A percentile compares a stretch with the other conserved stretches of the same genome.
Evolutionary conservation across 1,140 invertebrate genomes (phyloP).

Genomic region (Bombus consobrinus): DNA sequence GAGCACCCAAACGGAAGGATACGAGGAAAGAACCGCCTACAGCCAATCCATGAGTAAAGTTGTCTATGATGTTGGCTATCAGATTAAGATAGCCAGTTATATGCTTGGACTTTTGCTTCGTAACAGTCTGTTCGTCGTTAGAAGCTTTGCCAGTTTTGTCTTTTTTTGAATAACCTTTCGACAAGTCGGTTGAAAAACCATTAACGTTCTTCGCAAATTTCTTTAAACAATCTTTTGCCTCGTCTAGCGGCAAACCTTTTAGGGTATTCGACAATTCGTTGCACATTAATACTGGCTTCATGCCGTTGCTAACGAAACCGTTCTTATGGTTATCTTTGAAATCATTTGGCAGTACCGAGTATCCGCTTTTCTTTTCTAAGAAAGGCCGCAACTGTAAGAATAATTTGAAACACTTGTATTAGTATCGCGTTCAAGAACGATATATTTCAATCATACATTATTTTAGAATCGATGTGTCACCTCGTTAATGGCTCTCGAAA

Average conservation of each 20-base stretch:
- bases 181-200: not conserved
- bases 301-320: slow-evolving; percentile 34
- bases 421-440: not conserved
- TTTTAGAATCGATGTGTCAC: not conserved
- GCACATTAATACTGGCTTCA: slow-evolving; percentile 41
- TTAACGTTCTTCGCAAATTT: slow-evolving; percentile 48
- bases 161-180: not conserved
- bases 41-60: slow-evolving; percentile 98
- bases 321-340: slow-evolving; percentile 44
- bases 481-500: slow-evolving; percentile 22
- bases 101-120: slow-evolving; percentile 79
- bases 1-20: slow-evolving; percentile 91
- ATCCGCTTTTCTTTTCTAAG: slow-evolving; percentile 54
- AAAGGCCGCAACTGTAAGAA: slow-evolving; percentile 31
- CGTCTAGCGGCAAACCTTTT: slow-evolving; percentile 13
- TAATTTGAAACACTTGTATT: not conserved
- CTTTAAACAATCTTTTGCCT: slow-evolving; percentile 37
- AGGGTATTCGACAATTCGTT: slow-evolving; percentile 22
- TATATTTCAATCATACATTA: not conserved
- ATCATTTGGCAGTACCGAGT: slow-evolving; percentile 1
- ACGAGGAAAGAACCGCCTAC: slow-evolving; percentile 97
- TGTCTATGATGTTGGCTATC: slow-evolving; percentile 97
- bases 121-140: not conserved
- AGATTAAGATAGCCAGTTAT: slow-evolving; percentile 97
- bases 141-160: not conserved